A percentile compares a stretch with the other conserved stretches of the same genome.
These are phyloP conservation scores for Tarsius wallacei DNA, from an alignment of 2,797 vertebrate species.

Conservation along the genomic window DNA sequence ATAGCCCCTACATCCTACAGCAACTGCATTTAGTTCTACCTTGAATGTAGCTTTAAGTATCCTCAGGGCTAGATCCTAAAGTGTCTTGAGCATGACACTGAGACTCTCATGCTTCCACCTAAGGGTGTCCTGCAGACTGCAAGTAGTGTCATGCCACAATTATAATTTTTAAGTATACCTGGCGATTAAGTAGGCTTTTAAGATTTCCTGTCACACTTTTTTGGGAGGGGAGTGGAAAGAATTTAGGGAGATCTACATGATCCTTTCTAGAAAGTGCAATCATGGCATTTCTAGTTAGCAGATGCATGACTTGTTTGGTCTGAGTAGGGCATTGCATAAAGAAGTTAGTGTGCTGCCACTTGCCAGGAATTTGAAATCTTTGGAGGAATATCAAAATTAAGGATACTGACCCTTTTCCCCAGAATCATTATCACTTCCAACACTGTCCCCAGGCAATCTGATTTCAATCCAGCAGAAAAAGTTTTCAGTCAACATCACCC, in stretches of 20 bases:
- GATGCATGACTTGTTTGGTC: slow-evolving; percentile 7
- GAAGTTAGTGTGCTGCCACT: slow-evolving; percentile 60
- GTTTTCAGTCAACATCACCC: slow-evolving; percentile 3
- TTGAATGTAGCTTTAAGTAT: neutral
- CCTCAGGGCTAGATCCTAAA: neutral
- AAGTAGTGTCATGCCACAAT: neutral
- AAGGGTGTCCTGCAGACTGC: neutral
- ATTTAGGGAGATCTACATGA: neutral
- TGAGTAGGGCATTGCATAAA: slow-evolving; percentile 70
- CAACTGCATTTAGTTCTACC: neutral
- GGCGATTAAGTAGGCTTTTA: no score
- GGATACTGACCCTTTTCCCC: slow-evolving; percentile 52
- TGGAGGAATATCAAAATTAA: slow-evolving; percentile 80
- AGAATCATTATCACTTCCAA: slow-evolving; percentile 74
- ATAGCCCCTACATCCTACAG: neutral
- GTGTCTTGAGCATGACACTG: neutral
- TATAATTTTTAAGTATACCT: neutral
- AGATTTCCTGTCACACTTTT: neutral
- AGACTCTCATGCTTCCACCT: neutral
- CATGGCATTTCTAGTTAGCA: neutral
- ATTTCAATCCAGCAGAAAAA: slow-evolving; percentile 62
- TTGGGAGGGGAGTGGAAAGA: neutral
- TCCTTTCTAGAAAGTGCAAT: slow-evolving; percentile 40
- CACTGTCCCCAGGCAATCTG: neutral
- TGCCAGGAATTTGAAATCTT: slow-evolving; percentile 70